These are phyloP conservation scores for Ophion ventricosus DNA, from an alignment of 2,888 invertebrate species.

Conservation along the genomic window DNA sequence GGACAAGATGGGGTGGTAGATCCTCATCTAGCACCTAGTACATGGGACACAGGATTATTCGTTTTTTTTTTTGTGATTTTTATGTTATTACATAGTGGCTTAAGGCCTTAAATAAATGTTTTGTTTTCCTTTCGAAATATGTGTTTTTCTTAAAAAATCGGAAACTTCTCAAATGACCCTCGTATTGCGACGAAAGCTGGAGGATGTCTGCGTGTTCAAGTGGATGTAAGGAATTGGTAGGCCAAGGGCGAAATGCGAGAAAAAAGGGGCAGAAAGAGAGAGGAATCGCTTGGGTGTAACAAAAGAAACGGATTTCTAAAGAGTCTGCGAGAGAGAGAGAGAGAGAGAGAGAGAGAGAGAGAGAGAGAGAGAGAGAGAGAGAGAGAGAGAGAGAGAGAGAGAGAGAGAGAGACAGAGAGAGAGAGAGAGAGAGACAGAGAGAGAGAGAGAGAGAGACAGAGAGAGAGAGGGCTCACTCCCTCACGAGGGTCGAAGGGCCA, in stretches of 20 bases:
- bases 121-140: too few relatives aligned
- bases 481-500: too few relatives aligned
- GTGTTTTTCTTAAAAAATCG: too few relatives aligned
- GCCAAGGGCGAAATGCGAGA: not conserved
- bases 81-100: too few relatives aligned
- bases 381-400: slow-evolving; percentile 71
- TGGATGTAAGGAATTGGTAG: slow-evolving; percentile 31
- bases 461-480: too few relatives aligned
- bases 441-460: slow-evolving; percentile 19
- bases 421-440: slow-evolving; percentile 70
- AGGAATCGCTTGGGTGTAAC: slow-evolving; percentile 68
- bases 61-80: too few relatives aligned
- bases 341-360: slow-evolving; percentile 71
- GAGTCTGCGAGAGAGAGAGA: slow-evolving; percentile 53
- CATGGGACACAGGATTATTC: too few relatives aligned
- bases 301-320: slow-evolving; percentile 80
- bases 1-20: too few relatives aligned
- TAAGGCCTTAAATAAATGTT: too few relatives aligned
- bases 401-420: slow-evolving; percentile 66
- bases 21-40: too few relatives aligned
- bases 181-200: slow-evolving; percentile 6
- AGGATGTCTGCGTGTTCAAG: not conserved
- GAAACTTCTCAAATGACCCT: too few relatives aligned
- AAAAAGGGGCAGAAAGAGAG: slow-evolving; percentile 63
- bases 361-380: slow-evolving; percentile 25